phyloP scores from a whole-genome alignment of 2,797 vertebrate species.

The Acanthiza pusilla region DNA sequence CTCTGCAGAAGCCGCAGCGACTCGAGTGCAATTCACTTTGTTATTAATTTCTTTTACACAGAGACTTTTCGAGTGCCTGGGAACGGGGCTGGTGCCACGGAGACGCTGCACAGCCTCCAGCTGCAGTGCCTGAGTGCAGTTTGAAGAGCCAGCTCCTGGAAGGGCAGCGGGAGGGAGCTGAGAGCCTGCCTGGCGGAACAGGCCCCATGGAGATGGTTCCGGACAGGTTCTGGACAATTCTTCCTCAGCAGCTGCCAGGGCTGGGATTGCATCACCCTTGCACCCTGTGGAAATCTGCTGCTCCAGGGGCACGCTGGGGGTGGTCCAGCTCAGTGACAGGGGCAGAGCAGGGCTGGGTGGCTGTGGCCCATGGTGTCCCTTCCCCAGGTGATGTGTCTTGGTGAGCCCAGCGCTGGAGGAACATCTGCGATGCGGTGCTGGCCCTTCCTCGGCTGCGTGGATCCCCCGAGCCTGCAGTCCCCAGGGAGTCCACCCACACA shows the following conservation, averaged over 20 bases:
- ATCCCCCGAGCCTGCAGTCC: rapidly evolving
- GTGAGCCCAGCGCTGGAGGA: not conserved
- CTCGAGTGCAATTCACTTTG: not conserved
- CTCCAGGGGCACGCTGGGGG: not conserved
- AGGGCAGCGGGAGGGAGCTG: not conserved
- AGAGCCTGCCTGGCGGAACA: not conserved
- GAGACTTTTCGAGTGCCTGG: not conserved
- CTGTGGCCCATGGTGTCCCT: rapidly evolving
- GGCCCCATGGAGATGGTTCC: rapidly evolving
- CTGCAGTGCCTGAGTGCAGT: not conserved
- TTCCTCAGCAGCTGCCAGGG: not conserved
- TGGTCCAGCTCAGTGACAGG: rapidly evolving
- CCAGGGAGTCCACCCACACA: not conserved
- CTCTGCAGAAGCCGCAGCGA: not conserved
- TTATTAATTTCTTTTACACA: not conserved
- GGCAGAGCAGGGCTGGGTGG: not conserved
- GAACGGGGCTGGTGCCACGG: not conserved
- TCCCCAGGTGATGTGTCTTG: not conserved
- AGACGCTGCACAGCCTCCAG: not conserved
- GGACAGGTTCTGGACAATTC: not conserved
- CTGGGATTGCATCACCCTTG: rapidly evolving
- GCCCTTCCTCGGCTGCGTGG: rapidly evolving
- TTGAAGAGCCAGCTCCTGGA: not conserved
- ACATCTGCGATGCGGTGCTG: not conserved
- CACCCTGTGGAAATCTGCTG: not conserved